Evolutionary conservation across 30 jellyfish, hydroid and myxozoan genomes (phyloP), one percentile per base, ranked within the genome.

Genomic region (Rhopilema esculentum): DNA sequence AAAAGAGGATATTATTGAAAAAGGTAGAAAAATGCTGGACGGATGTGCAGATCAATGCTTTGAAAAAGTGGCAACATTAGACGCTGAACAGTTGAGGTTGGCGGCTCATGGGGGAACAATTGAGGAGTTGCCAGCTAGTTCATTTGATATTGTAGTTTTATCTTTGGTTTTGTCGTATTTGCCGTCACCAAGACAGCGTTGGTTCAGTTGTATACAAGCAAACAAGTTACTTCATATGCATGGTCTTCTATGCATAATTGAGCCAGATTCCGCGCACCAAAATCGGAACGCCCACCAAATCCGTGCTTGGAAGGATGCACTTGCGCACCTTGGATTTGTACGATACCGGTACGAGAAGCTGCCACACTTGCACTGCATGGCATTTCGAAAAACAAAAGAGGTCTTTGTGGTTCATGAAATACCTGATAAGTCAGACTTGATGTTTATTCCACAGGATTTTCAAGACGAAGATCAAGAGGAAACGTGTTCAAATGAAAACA

Each of bases 291-390:
- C 87, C 1, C 89, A 83, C 22, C 93, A 87, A 88, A 93, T 93
- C 63, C 80, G 67, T 28, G 88, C 97, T 1, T 93, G 98, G 98
- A 88, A 88, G 65, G 48, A 50, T 1, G 97, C 97, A 0, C 77
- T 93, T 52, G 90, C 66, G 20, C 62, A 89, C 71, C 51, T 88
- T 50, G 98, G 98, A 8, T 88, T 93, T 33, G 76, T 53, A 26
- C 76, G 98, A 16, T 88, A 72, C 73, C 79, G 81, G 32, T 93
- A 93, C 68, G 91, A 82, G 30, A 93, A 93, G 77, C 92, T 87
- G 22, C 74, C 80, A n/a, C 98, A 93, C 79, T 72, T 93, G 83
- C 98, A 93, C 64, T 93, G 98, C 72, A 88, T 93, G 98, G 98
- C 98, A 16, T 93, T 78, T 69, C 66, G 92, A 40, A 93, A 93